Evolutionary conservation across 2,888 invertebrate genomes (phyloP).

Genomic region (Rhagophthalmus giganteus): DNA sequence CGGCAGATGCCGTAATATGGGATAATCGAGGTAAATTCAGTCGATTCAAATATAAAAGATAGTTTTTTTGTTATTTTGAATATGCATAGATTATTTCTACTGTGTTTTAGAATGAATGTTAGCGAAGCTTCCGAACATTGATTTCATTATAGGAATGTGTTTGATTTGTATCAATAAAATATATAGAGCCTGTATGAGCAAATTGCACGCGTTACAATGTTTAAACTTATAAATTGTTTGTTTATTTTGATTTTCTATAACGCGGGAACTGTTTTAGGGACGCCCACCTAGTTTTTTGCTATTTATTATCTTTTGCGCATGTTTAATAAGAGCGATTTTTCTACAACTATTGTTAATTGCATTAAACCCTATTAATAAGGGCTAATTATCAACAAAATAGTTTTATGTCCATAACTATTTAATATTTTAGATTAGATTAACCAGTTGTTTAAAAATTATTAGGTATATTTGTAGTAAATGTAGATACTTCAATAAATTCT

Average conservation of each 20-base stretch:
- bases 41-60: not conserved
- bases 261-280: conserved; percentile 49
- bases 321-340: conserved; percentile 42
- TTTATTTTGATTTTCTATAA: conserved; percentile 44
- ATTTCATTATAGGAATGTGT: conserved; percentile 6
- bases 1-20: conserved; percentile 30
- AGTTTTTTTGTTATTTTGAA: no score
- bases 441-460: no score
- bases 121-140: conserved; percentile 17
- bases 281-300: conserved; percentile 42
- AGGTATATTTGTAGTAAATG: no score
- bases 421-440: no score
- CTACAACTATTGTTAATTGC: conserved; percentile 5
- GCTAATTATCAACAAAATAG: not conserved
- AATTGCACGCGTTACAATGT: no score
- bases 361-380: not conserved
- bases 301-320: conserved; percentile 40
- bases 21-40: conserved; percentile 18
- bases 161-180: not conserved
- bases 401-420: no score
- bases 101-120: not conserved
- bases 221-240: no score
- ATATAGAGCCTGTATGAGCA: no score
- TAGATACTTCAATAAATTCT: no score
- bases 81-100: no score